Evolutionary conservation across 1,140 invertebrate species (phyloP).

Genomic region (Trachymyrmex septentrionalis): DNA sequence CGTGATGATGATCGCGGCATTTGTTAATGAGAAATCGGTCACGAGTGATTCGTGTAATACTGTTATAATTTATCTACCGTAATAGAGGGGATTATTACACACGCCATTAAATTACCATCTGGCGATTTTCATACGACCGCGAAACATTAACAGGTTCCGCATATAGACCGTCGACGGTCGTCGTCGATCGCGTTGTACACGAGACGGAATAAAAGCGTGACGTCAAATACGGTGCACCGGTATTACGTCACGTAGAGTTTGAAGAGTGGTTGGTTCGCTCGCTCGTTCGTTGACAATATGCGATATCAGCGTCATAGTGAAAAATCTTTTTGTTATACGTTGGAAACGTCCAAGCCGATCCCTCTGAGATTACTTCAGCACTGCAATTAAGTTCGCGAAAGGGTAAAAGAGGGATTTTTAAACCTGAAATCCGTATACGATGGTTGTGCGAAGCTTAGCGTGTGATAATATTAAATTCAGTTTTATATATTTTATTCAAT

Average conservation of each 20-base stretch:
- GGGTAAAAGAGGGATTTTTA: conserved; percentile 4
- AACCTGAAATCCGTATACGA: neutral
- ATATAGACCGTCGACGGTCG: conserved; percentile 11
- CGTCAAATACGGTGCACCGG: conserved; percentile 45
- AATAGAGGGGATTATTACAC: conserved; percentile 16
- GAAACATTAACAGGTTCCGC: conserved; percentile 27
- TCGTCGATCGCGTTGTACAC: conserved; percentile 23
- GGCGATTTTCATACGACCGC: conserved; percentile 42
- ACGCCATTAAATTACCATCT: conserved; percentile 8
- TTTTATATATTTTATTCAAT: conserved; percentile 10
- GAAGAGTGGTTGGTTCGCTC: neutral
- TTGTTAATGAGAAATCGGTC: conserved; percentile 13
- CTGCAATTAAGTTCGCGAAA: neutral
- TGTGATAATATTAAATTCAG: conserved; percentile 22
- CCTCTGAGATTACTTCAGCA: neutral
- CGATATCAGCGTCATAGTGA: conserved; percentile 12
- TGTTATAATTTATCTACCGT: conserved; percentile 19
- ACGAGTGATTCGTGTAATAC: neutral
- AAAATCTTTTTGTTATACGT: conserved; percentile 8
- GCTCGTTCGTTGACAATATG: neutral
- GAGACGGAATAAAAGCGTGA: conserved; percentile 42
- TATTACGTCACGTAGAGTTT: conserved; percentile 39
- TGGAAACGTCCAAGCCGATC: neutral
- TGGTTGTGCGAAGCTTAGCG: neutral
- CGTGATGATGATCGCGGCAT: neutral